phyloP scores from a whole-genome alignment of 2,797 vertebrate genomes.

The Rallus crepitans region DNA sequence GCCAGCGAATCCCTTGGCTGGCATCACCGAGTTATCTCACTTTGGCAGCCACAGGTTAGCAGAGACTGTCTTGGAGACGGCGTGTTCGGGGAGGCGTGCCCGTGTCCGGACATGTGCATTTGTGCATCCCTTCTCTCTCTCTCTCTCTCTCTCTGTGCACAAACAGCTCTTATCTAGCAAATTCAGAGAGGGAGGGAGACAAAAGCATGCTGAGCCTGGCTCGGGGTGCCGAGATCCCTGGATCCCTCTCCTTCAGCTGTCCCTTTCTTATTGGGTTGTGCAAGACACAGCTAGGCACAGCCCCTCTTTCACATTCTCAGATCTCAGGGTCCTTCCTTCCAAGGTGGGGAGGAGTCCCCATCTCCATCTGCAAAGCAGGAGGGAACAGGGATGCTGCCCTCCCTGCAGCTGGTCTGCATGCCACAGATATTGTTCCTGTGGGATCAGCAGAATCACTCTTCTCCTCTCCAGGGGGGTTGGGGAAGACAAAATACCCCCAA shows the following conservation, averaged over 20 bases:
- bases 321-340: neutral
- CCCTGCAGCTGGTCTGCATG: fast-evolving
- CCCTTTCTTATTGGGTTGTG: neutral
- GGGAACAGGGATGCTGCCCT: neutral
- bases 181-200: fast-evolving
- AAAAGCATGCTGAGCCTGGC: fast-evolving
- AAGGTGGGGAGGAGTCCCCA: neutral
- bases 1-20: neutral
- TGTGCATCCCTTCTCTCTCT: too few relatives aligned
- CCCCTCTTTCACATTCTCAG: too few relatives aligned
- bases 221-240: neutral
- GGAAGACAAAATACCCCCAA: neutral
- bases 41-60: neutral
- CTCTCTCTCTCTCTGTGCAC: neutral
- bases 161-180: neutral
- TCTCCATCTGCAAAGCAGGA: neutral
- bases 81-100: neutral
- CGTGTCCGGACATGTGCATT: fast-evolving
- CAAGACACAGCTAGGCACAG: neutral
- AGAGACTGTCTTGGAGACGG: neutral
- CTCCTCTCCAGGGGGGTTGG: fast-evolving
- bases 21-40: neutral
- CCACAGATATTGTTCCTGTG: fast-evolving
- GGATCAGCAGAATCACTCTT: neutral
- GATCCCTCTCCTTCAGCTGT: neutral